Conservation (phyloP, 2,113 vertebrate genomes). For the Tichodroma muraria region DNA sequence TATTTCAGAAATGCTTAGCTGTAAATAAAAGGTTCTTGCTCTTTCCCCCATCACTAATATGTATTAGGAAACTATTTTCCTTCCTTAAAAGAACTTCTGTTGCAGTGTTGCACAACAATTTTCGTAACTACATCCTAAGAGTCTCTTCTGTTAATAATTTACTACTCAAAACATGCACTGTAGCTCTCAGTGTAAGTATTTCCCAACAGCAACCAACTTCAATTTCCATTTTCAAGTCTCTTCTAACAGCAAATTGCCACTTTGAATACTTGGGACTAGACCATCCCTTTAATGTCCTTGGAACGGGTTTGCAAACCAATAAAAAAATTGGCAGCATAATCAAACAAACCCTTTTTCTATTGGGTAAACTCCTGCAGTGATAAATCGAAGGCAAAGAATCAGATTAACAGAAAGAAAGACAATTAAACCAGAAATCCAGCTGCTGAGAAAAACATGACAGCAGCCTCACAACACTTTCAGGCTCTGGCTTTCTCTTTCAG, state of each 20-base stretch:
- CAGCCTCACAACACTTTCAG: neutral
- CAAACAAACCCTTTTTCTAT: neutral
- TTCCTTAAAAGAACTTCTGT: conserved; percentile 6
- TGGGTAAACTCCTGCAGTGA: neutral
- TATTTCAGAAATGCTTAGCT: neutral
- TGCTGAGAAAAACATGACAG: neutral
- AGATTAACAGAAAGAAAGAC: neutral
- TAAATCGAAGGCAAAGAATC: neutral
- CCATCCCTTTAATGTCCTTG: neutral
- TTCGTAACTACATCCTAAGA: conserved; percentile 32
- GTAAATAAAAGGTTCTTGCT: neutral
- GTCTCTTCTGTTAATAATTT: conserved; percentile 58
- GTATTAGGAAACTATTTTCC: conserved; percentile 28
- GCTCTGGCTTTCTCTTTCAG: neutral
- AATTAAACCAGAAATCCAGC: neutral
- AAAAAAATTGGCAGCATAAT: neutral
- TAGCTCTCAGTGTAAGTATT: conserved; percentile 16
- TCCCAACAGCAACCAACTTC: conserved; percentile 31
- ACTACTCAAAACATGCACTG: conserved; percentile 27
- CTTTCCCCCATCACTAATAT: neutral
- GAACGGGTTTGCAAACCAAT: neutral
- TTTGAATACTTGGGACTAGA: conserved; percentile 4
- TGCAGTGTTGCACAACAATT: conserved; percentile 44
- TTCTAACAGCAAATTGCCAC: conserved; percentile 42
- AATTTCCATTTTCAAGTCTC: conserved; percentile 33